These are phyloP conservation scores for Phylloscopus trochilus DNA, from an alignment of 2,113 vertebrate species.

Conservation along the genomic window DNA sequence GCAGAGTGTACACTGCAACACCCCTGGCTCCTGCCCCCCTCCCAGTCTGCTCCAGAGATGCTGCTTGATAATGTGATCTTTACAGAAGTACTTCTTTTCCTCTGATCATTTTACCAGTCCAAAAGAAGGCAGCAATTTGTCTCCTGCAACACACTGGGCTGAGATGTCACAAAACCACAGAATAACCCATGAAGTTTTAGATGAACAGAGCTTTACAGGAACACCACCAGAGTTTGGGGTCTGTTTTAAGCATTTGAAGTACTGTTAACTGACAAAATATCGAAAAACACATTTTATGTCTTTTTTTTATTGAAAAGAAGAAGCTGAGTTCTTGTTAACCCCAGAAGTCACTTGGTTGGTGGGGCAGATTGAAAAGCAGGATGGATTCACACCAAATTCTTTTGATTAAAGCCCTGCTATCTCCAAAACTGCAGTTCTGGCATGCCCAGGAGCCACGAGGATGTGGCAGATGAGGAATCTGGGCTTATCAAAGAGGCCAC, in stretches of 20 bases:
- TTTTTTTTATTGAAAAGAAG: not conserved
- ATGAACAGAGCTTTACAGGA: not conserved
- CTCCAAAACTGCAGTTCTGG: not conserved
- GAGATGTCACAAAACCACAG: not conserved
- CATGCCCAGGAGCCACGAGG: rapidly evolving
- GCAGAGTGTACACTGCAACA: not conserved
- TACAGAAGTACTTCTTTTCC: not conserved
- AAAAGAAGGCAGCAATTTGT: not conserved
- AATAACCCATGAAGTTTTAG: not conserved
- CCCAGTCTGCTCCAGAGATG: not conserved
- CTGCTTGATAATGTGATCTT: not conserved
- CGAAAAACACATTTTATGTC: not conserved
- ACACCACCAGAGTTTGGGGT: not conserved
- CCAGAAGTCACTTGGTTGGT: not conserved
- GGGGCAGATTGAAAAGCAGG: not conserved
- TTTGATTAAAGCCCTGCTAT: not conserved
- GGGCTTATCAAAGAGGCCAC: rapidly evolving
- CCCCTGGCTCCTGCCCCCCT: rapidly evolving
- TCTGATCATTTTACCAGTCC: not conserved
- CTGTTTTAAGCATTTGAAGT: not conserved
- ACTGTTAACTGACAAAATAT: not conserved
- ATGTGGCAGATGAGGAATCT: not conserved
- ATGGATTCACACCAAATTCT: not conserved
- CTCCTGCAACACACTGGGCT: not conserved
- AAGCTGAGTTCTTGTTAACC: not conserved